Conservation (phyloP, 2,888 invertebrate genomes). For the Ophioninae sp. region DNA sequence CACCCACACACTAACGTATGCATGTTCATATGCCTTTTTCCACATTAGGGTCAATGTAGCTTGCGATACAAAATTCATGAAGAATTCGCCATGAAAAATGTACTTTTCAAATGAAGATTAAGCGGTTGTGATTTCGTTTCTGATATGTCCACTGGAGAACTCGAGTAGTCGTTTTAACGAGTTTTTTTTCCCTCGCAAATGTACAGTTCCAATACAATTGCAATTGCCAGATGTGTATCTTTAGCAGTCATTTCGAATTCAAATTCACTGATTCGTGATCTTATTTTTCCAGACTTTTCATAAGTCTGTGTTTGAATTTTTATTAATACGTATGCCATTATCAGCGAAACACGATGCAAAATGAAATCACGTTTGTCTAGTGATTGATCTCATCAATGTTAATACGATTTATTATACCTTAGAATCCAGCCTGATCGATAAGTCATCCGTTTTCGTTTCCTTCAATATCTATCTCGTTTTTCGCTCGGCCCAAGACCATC, state of each 20-base stretch:
- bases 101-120: background rate
- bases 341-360: background rate
- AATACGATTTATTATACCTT: background rate
- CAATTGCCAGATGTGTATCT: background rate
- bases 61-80: constrained; percentile 5
- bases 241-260: background rate
- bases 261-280: background rate
- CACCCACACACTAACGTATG: background rate
- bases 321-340: constrained; percentile 2
- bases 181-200: background rate
- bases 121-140: background rate
- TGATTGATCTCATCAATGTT: constrained; percentile 13
- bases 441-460: constrained; percentile 17
- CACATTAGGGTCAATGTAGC: background rate
- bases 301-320: background rate
- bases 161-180: background rate
- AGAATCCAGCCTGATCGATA: background rate
- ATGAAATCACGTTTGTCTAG: background rate
- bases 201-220: background rate
- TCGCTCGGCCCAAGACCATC: background rate
- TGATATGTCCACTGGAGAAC: background rate
- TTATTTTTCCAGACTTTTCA: background rate
- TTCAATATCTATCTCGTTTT: background rate
- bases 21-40: background rate
- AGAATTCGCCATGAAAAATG: background rate